These are phyloP conservation scores for Smutsia temminckii DNA, from an alignment of 2,797 vertebrate genomes.

Conservation along the genomic window DNA sequence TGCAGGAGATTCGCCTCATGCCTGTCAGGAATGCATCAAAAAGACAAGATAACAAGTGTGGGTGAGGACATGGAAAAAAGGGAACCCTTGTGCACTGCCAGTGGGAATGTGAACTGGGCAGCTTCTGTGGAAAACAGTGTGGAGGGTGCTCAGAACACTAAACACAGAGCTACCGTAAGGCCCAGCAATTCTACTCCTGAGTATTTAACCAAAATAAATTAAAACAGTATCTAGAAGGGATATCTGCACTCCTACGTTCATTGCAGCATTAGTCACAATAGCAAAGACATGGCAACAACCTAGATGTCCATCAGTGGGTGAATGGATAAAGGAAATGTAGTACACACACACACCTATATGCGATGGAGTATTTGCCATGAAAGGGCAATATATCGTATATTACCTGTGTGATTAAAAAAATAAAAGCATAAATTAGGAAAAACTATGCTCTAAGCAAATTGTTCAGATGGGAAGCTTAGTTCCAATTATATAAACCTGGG, in stretches of 20 bases:
- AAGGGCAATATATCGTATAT: background rate
- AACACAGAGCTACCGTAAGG: background rate
- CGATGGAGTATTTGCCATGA: background rate
- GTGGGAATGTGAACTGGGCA: background rate
- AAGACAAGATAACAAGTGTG: background rate
- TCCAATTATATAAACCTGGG: background rate
- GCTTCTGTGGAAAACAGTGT: background rate
- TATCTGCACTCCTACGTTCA: background rate
- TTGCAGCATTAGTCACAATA: background rate
- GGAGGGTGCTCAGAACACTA: background rate
- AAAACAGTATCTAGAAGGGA: background rate
- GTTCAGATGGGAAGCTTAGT: background rate
- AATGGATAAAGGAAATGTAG: background rate
- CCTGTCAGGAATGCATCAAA: background rate
- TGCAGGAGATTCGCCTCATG: background rate
- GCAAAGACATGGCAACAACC: background rate
- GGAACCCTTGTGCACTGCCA: background rate
- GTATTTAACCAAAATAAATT: background rate
- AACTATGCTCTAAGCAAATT: background rate
- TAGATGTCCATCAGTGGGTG: background rate
- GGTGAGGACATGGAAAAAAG: background rate
- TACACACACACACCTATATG: fast-evolving
- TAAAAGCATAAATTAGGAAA: background rate
- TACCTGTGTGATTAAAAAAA: background rate
- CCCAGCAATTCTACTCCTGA: background rate